These are phyloP conservation scores for Sepiola atlantica DNA, from an alignment of 2,888 invertebrate species.

Conservation along the genomic window DNA sequence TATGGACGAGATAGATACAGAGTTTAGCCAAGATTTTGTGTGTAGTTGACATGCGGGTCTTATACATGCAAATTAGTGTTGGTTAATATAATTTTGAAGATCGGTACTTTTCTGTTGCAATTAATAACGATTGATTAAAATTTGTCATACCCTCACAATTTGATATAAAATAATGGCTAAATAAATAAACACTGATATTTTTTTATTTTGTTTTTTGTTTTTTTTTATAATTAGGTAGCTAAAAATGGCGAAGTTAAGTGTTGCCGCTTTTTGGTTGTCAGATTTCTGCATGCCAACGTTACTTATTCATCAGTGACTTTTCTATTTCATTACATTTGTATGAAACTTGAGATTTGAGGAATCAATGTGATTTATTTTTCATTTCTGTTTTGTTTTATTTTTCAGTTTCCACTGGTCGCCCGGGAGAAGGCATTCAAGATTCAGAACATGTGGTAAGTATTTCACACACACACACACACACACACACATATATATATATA, in stretches of 20 bases:
- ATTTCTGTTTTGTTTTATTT: constrained; percentile 46
- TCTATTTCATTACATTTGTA: neutral
- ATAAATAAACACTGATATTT: too few relatives aligned
- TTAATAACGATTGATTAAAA: too few relatives aligned
- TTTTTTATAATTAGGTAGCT: neutral
- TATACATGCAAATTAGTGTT: too few relatives aligned
- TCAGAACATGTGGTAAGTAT: constrained; percentile 59
- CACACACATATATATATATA: neutral
- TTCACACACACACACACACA: neutral
- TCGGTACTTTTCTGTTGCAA: neutral
- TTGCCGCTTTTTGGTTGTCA: neutral
- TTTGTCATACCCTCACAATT: neutral
- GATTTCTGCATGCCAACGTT: neutral
- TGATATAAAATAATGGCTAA: too few relatives aligned
- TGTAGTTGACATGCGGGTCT: too few relatives aligned
- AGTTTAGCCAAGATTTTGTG: too few relatives aligned
- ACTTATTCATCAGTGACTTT: neutral
- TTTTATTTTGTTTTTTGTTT: too few relatives aligned
- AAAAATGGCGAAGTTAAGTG: neutral
- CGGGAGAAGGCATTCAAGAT: constrained; percentile 56
- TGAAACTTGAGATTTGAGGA: neutral
- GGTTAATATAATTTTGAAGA: too few relatives aligned
- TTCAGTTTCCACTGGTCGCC: constrained; percentile 58
- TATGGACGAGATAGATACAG: too few relatives aligned
- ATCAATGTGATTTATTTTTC: neutral